A percentile compares a stretch with the other conserved stretches of the same genome.
Conservation (phyloP, 2,888 invertebrate species). For the Pomacea canaliculata region DNA sequence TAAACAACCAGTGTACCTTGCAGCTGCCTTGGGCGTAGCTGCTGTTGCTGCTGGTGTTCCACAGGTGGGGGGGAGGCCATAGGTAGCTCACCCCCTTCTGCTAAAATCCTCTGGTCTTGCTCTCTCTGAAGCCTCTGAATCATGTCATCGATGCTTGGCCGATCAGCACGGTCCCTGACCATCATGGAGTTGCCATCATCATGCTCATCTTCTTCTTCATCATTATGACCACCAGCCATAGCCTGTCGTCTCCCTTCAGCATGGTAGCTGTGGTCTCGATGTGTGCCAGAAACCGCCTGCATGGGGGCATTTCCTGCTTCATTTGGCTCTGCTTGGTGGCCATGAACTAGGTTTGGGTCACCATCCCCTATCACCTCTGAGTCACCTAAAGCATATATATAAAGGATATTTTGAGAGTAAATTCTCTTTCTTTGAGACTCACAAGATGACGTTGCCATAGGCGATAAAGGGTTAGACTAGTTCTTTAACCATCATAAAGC, state of each 20-base stretch:
- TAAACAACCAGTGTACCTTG: too few relatives aligned
- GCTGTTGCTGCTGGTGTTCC: background rate
- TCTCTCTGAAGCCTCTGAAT: conserved; percentile 79
- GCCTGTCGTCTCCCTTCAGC: background rate
- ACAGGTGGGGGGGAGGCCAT: conserved; percentile 44
- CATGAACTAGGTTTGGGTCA: conserved; percentile 13
- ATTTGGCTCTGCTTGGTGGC: conserved; percentile 10
- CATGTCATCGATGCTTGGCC: conserved; percentile 78
- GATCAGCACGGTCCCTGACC: conserved; percentile 10
- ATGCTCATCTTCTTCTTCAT: conserved; percentile 10
- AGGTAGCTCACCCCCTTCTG: conserved; percentile 47
- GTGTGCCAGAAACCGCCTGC: background rate
- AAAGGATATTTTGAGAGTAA: background rate
- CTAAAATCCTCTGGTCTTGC: conserved; percentile 65
- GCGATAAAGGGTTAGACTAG: too few relatives aligned
- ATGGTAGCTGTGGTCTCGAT: background rate
- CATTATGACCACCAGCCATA: background rate
- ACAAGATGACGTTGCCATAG: too few relatives aligned
- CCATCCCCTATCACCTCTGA: conserved; percentile 41
- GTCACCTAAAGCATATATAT: conserved; percentile 30
- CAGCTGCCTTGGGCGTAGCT: too few relatives aligned
- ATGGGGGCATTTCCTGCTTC: background rate
- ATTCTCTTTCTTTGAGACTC: too few relatives aligned
- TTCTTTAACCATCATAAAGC: too few relatives aligned
- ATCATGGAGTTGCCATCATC: conserved; percentile 12